Evolutionary conservation across 2,113 vertebrate genomes (phyloP).

Genomic region (Oncorhynchus kisutch): DNA sequence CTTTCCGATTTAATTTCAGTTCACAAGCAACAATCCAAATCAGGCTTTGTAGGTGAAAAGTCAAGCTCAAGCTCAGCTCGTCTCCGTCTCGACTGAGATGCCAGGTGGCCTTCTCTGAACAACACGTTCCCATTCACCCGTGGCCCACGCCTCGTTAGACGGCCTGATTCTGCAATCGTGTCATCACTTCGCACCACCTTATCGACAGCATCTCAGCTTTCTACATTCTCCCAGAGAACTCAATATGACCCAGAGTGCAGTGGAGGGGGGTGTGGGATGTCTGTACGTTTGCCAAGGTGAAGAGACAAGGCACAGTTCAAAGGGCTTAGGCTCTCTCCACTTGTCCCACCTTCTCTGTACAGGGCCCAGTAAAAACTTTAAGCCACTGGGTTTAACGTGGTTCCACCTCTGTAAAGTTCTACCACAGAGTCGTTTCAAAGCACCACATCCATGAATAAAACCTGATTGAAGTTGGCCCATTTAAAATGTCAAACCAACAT

Average conservation of each 20-base stretch:
- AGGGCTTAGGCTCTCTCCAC: neutral
- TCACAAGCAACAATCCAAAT: neutral
- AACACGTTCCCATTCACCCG: constrained; percentile 51
- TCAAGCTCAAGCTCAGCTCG: neutral
- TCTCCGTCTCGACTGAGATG: constrained; percentile 23
- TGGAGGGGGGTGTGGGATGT: constrained; percentile 25
- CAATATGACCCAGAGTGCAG: constrained; percentile 67
- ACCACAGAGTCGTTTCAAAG: neutral
- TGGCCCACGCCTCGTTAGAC: constrained; percentile 51
- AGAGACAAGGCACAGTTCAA: constrained; percentile 20
- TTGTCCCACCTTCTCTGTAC: constrained; percentile 7
- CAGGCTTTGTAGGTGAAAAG: neutral
- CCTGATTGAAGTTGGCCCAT: neutral
- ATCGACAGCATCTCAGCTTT: constrained; percentile 63
- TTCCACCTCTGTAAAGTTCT: constrained; percentile 11
- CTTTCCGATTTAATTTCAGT: neutral
- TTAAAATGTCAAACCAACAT: neutral
- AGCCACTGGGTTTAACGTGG: constrained; percentile 19
- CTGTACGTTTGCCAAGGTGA: neutral
- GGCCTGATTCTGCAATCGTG: constrained; percentile 63
- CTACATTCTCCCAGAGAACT: constrained; percentile 68
- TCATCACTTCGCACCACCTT: constrained; percentile 72
- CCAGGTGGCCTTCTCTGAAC: constrained; percentile 19
- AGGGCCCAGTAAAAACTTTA: constrained; percentile 17
- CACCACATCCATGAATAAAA: neutral